These are phyloP conservation scores for Chelon labrosus DNA, from an alignment of 2,797 vertebrate genomes.

Conservation along the genomic window DNA sequence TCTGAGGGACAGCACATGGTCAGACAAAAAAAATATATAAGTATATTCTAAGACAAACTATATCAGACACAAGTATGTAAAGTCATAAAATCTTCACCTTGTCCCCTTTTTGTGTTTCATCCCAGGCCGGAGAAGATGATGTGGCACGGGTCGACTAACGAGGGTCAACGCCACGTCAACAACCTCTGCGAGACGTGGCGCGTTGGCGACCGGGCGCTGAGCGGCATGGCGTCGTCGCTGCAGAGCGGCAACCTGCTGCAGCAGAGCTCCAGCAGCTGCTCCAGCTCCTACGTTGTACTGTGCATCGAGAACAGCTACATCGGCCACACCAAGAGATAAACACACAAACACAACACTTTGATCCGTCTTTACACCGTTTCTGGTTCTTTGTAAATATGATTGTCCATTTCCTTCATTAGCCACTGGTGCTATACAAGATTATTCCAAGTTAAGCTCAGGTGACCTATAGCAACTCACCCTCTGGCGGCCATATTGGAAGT, in stretches of 20 bases:
- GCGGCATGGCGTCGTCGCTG: constrained; percentile 88
- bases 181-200: constrained; percentile 93
- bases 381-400: constrained; percentile 72
- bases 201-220: constrained; percentile 68
- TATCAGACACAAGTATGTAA: too few relatives aligned
- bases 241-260: constrained; percentile 86
- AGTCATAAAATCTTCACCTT: background rate
- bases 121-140: constrained; percentile 91
- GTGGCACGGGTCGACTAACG: constrained; percentile 91
- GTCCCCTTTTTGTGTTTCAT: rapidly evolving
- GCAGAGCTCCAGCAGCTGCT: constrained; percentile 88
- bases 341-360: constrained; percentile 13
- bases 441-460: constrained; percentile 56
- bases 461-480: constrained; percentile 28
- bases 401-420: constrained; percentile 45
- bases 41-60: too few relatives aligned
- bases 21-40: constrained; percentile 50
- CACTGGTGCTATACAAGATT: constrained; percentile 61
- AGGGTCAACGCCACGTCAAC: constrained; percentile 86
- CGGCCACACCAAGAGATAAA: constrained; percentile 75
- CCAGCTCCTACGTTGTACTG: constrained; percentile 85
- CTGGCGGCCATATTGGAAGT: constrained; percentile 34
- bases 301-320: constrained; percentile 95
- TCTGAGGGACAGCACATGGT: constrained; percentile 88
- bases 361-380: constrained; percentile 16